Evolutionary conservation across 2,888 invertebrate species (phyloP), one percentile per base, ranked within the genome.

Genomic region (Tridacna gigas): DNA sequence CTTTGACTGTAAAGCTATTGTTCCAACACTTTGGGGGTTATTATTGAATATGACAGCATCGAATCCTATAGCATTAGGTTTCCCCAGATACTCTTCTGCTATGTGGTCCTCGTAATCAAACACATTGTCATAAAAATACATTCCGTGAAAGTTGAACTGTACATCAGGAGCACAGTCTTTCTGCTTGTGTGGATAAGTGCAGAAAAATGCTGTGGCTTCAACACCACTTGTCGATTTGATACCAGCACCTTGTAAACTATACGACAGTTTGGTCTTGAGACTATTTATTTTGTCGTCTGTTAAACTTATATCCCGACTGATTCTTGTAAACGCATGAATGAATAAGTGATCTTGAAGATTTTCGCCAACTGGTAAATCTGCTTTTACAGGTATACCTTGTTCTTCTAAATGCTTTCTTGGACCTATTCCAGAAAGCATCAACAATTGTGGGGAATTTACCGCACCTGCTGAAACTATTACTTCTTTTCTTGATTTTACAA

Each of bases 1-100:
- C 0, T 96, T 94, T 86, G 97, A 97, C 75, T 96, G 96, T 26
- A 99, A 95, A 88, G 97, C 97, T 0, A 99, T 96, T 89, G 96
- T 96, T 0, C 99, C 99, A 9, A 96, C 96, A 81, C 97, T 93
- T 97, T 98, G 80, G 96, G 97, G 97, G 25, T 73, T 25, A 25
- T 73, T 56, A 56, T 73, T 73, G 0, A 48, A 47, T 25, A 73
- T 48, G 11, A 56, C 51, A 5, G 51, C 12, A 51, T 73, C 56
- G 47, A 73, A 73, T 13, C 56, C 56, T 56, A 73, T 26, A 7
- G 56, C 48, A n/a, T 22, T 47, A n/a, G 73, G 51, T 28, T 48
- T 48, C 0, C 73, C 69, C 13, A 86, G 66, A 66, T 73, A 79
- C 37, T 80, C 83, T 56, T 67, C 66, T 0, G 86, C 86, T 28